Evolutionary conservation across 2,888 invertebrate species (phyloP), one percentile per base, ranked within the genome.

Genomic region (Synergus gifuensis): DNA sequence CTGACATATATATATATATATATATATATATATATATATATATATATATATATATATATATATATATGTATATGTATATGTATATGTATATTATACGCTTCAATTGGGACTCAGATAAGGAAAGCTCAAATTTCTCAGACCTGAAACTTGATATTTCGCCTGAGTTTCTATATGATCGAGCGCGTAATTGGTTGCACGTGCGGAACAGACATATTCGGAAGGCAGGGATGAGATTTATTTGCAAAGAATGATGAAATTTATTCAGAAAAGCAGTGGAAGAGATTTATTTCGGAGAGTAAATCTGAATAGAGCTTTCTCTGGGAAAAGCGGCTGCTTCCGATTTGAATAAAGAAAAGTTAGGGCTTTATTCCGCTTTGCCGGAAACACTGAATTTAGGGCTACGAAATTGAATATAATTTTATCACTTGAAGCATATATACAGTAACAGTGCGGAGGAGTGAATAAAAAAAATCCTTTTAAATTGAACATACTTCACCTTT

Each of bases 151-250:
- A 73, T 73, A 54, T 73, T 73, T 54, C n/a, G 49, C 49, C 28
- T 14, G 36, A 16, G 36, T 54, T 73, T 54, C 49, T 36, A 73
- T 73, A 73, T 73, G 73, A 73, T 73, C 54, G 44, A 49, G 69
- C 46, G 28, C 67, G 4, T 73, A 73, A 73, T 73, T 73, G 73
- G 54, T 16, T 54, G 73, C 73, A 73, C 54, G 40, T 73, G 73
- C 36, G 14, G 73, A 69, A 69, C 14, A 9, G n/a, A 46, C 54
- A 54, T 22, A 36, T 73, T 54, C 12, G 11, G n/a, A n/a, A n/a
- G 2, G 64, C 42, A 42, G 22, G 22, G 9, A 66, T 4, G 18
- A 66, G n/a, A 16, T 64, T 40, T 40, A 40, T 64, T 64, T 40
- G 16, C 18, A 22, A 60, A 28, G 22, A 60, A 60, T 60, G 22